A percentile compares a stretch with the other conserved stretches of the same genome.
Conservation (phyloP, 2,888 invertebrate genomes). For the Parthenolecanium corni region DNA sequence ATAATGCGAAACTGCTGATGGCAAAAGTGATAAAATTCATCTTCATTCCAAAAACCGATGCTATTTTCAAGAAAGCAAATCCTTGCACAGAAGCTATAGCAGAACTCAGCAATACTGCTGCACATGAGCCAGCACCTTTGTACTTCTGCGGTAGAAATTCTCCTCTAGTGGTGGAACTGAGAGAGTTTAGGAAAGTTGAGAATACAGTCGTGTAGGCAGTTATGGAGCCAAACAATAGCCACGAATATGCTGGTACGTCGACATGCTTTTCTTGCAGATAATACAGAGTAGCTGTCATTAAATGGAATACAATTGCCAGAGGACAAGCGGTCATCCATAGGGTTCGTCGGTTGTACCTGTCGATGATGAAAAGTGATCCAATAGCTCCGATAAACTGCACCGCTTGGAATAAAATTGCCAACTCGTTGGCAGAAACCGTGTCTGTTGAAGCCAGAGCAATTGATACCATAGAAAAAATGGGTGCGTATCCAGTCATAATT, state of each 20-base stretch:
- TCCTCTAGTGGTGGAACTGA: neutral
- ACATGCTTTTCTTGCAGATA: neutral
- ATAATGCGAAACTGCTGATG: neutral
- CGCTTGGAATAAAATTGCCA: conserved; percentile 6
- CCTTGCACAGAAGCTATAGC: neutral
- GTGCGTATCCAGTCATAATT: too few species aligned
- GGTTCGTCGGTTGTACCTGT: neutral
- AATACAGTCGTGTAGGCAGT: too few species aligned
- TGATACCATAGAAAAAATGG: too few species aligned
- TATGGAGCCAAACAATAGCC: neutral
- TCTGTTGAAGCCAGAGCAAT: neutral
- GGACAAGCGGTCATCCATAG: neutral
- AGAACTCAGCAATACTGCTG: neutral
- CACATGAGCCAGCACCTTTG: conserved; percentile 1
- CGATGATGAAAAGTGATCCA: neutral
- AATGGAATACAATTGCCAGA: neutral
- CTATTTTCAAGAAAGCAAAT: neutral
- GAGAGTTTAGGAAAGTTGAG: neutral
- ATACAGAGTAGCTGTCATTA: neutral
- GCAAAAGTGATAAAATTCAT: conserved; percentile 10
- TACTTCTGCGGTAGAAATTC: neutral
- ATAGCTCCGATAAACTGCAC: conserved; percentile 1
- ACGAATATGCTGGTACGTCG: too few species aligned
- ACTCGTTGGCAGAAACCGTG: neutral
- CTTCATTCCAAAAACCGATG: neutral